Evolutionary conservation across 2,113 vertebrate genomes (phyloP).

Genomic region (Odocoileus hemionus): DNA sequence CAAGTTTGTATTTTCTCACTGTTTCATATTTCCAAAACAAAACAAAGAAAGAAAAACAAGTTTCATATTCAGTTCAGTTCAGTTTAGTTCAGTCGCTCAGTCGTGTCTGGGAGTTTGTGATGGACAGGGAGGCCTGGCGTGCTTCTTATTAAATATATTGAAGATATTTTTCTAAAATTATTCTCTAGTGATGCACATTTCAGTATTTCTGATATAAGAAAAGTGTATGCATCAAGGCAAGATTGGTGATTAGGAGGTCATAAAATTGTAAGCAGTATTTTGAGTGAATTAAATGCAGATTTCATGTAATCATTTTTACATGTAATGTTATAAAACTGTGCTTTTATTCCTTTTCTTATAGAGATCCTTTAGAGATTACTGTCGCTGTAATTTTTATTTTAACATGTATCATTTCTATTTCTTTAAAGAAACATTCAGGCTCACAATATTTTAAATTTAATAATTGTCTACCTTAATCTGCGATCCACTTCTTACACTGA

Average conservation of each 20-base stretch:
- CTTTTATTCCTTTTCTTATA: neutral
- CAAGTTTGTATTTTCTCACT: neutral
- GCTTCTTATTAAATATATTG: neutral
- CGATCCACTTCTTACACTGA: neutral
- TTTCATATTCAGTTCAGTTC: neutral
- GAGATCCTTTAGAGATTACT: neutral
- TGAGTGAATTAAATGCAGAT: neutral
- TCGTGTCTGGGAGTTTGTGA: no score
- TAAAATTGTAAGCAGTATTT: neutral
- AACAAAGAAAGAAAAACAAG: neutral
- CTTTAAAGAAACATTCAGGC: neutral
- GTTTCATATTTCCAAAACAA: neutral
- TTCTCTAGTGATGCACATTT: no score
- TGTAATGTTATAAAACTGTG: neutral
- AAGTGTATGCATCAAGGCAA: no score
- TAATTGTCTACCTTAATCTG: neutral
- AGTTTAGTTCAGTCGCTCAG: no score
- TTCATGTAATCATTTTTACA: neutral
- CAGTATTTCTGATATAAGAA: neutral
- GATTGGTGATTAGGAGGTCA: neutral
- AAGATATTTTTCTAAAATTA: neutral
- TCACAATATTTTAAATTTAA: neutral
- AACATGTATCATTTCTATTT: neutral
- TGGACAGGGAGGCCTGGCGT: no score
- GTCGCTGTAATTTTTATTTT: neutral